phyloP scores from a whole-genome alignment of 2,113 vertebrate genomes.

The Macquaria ambigua region DNA sequence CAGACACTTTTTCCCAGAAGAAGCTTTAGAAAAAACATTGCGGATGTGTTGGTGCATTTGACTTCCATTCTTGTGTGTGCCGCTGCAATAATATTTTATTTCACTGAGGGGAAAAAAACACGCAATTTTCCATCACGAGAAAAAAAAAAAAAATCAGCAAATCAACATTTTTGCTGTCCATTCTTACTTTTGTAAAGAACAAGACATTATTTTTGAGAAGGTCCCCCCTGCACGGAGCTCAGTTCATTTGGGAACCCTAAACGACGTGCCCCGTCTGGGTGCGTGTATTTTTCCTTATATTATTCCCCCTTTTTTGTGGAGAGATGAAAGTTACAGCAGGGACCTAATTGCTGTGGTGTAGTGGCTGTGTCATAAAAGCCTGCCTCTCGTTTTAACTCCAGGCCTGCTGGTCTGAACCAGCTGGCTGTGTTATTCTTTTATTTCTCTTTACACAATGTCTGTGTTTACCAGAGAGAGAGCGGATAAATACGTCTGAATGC shows the following conservation, averaged over 20 bases:
- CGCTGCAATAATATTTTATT: constrained; percentile 6
- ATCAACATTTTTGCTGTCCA: background rate
- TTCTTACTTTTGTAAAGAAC: background rate
- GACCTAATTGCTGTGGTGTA: constrained; percentile 85
- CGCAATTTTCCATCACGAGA: background rate
- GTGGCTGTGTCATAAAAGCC: constrained; percentile 80
- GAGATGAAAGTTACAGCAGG: constrained; percentile 82
- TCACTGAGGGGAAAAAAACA: constrained; percentile 3
- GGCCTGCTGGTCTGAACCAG: constrained; percentile 69
- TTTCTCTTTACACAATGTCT: constrained; percentile 79
- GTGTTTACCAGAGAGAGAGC: constrained; percentile 71
- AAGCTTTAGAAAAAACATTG: constrained; percentile 34
- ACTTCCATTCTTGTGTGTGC: constrained; percentile 7
- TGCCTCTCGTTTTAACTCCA: constrained; percentile 76
- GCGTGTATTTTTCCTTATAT: constrained; percentile 59
- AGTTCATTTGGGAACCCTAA: constrained; percentile 45
- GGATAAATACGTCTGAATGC: constrained; percentile 55
- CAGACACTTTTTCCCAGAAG: constrained; percentile 15
- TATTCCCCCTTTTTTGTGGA: constrained; percentile 79
- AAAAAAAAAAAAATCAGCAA: background rate
- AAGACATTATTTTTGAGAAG: background rate
- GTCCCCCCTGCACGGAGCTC: constrained; percentile 16
- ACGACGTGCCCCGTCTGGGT: constrained; percentile 54
- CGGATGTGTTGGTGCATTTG: background rate
- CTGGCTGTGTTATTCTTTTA: constrained; percentile 75